A percentile compares a stretch with the other conserved stretches of the same genome.
Evolutionary conservation across 2,888 invertebrate genomes (phyloP).

Genomic region (Brachynemurus nebulosus): DNA sequence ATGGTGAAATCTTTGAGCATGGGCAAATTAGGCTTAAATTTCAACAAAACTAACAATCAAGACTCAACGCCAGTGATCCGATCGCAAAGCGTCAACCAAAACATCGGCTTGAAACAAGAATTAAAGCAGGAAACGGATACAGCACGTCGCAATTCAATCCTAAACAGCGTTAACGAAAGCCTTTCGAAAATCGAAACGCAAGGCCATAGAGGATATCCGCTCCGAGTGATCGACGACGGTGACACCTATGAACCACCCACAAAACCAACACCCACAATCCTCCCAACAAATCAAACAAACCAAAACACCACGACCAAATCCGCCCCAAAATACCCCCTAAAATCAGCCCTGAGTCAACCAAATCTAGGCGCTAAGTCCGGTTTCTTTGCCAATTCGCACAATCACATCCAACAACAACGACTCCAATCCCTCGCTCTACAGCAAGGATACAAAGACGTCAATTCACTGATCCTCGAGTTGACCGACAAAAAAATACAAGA

Average conservation of each 20-base stretch:
- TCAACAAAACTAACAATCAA: constrained; percentile 13
- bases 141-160: constrained; percentile 2
- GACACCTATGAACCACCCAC: constrained; percentile 14
- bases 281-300: too few species aligned
- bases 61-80: constrained; percentile 14
- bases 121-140: background rate
- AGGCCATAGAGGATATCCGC: constrained; percentile 28
- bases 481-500: constrained; percentile 7
- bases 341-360: constrained; percentile 31
- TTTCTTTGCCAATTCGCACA: constrained; percentile 55
- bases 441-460: constrained; percentile 32
- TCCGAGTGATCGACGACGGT: constrained; percentile 39
- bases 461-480: constrained; percentile 8
- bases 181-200: constrained; percentile 3
- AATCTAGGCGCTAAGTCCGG: constrained; percentile 30
- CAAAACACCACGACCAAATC: constrained; percentile 32
- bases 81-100: constrained; percentile 21
- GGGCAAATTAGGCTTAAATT: constrained; percentile 23
- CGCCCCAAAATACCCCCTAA: constrained; percentile 27
- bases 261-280: constrained; percentile 23
- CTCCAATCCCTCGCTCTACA: constrained; percentile 36
- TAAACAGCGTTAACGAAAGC: constrained; percentile 4
- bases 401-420: constrained; percentile 51
- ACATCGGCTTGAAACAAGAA: background rate
- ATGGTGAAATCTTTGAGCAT: constrained; percentile 30